A percentile compares a stretch with the other conserved stretches of the same genome.
These are phyloP conservation scores for Bilobella aurantiaca DNA, from an alignment of 1,140 invertebrate genomes.

Conservation along the genomic window DNA sequence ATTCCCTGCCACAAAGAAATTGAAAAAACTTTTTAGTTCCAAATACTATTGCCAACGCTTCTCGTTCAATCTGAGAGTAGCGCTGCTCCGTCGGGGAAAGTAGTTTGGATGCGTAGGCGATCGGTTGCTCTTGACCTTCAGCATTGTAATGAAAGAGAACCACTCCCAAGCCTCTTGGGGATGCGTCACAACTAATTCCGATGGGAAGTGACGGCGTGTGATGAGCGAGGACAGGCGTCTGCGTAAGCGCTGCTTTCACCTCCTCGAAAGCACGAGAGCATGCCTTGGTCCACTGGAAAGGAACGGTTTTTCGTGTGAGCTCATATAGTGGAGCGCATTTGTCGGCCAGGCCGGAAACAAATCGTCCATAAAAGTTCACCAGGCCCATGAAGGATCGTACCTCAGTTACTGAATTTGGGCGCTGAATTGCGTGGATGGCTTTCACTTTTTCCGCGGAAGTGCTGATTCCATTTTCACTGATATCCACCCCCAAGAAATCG, in stretches of 20 bases:
- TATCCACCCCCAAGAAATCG: slow-evolving; percentile 11
- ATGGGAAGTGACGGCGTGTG: slow-evolving; percentile 35
- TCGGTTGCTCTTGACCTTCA: slow-evolving; percentile 36
- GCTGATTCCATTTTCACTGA: slow-evolving; percentile 12
- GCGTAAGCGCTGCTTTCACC: neutral
- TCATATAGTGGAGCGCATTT: slow-evolving; percentile 33
- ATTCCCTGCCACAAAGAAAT: slow-evolving; percentile 37
- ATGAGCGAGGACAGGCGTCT: neutral
- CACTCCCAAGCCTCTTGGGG: slow-evolving; percentile 36
- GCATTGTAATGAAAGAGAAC: slow-evolving; percentile 37
- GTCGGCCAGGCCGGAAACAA: slow-evolving; percentile 3
- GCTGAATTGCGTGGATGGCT: slow-evolving; percentile 2
- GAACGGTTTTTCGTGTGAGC: slow-evolving; percentile 23
- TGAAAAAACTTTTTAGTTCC: slow-evolving; percentile 38
- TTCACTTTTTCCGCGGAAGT: slow-evolving; percentile 9
- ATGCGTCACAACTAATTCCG: slow-evolving; percentile 37
- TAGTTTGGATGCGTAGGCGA: slow-evolving; percentile 38
- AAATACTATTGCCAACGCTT: slow-evolving; percentile 41
- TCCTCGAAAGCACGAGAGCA: neutral
- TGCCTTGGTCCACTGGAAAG: slow-evolving; percentile 1
- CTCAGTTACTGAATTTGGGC: slow-evolving; percentile 7
- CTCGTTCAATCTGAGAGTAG: slow-evolving; percentile 41
- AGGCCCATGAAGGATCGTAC: slow-evolving; percentile 12
- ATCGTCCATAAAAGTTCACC: slow-evolving; percentile 11
- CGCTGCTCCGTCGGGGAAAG: slow-evolving; percentile 37